Evolutionary conservation across 53 echinoderm and acorn worm species (phyloP), one percentile per base, ranked within the genome.

Genomic region (Pentamera pediparva): DNA sequence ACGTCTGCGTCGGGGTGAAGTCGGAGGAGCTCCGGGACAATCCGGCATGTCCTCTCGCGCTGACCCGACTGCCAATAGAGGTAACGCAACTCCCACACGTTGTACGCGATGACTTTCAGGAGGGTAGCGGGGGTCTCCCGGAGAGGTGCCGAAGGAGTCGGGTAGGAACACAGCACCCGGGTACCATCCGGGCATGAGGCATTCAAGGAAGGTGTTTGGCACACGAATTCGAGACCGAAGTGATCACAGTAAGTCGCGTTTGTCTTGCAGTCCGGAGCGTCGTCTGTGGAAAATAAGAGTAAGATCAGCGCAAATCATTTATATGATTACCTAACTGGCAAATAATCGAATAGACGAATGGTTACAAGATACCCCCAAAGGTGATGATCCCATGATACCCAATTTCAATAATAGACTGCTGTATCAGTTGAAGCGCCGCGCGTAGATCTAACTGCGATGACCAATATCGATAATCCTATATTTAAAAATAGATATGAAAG

Each of bases 31-130:
- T 78, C 38, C 0, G 48, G 74, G 6, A 84, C 69, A 35, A 87
- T 82, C 38, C 94, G 89, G 65, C 94, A 93, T 10, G 94, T 89
- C 3, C 94, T 81, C 55, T 93, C 89, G 9, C 87, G 69, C 62
- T 93, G 94, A 6, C 94, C 94, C 37, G 49, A 86, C 79, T 84
- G 89, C 18, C 41, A 67, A 41, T 82, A 84, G 3, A 87, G 59
- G 38, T 90, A 93, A 0, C 78, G 75, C 22, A 93, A 59, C 65
- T 93, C 94, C 75, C 79, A 93, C 10, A 90, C 81, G 69, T 93
- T 93, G 56, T 93, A 93, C 8, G 84, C 76, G 32, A 90, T 62
- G 4, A 93, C 78, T 29, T 81, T 78, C 1, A 93, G 32, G 29
- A 81, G 84, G 22, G 78, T 87, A 38, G 76, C 81, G 25, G 94